These are phyloP conservation scores for Heliangelus exortis DNA, from an alignment of 2,797 vertebrate species.

Conservation along the genomic window DNA sequence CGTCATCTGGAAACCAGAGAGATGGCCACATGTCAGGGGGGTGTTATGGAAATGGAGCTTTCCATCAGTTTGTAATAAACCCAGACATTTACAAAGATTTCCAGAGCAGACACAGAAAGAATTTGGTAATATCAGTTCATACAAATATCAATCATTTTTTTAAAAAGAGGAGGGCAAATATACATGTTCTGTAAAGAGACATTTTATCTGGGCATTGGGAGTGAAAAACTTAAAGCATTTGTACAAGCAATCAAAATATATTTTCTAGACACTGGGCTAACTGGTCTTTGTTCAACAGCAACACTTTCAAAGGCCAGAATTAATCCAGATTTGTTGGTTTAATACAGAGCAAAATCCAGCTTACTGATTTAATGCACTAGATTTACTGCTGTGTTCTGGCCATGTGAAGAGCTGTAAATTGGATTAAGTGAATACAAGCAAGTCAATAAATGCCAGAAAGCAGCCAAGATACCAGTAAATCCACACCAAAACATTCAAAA, in stretches of 20 bases:
- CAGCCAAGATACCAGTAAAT: slow-evolving; percentile 24
- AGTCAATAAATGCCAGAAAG: slow-evolving; percentile 57
- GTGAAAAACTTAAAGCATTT: background rate
- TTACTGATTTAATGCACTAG: slow-evolving; percentile 50
- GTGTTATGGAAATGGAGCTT: background rate
- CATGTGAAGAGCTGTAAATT: slow-evolving; percentile 52
- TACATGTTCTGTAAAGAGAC: background rate
- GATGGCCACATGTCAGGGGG: background rate
- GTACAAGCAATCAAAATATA: background rate
- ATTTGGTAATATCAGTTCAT: background rate
- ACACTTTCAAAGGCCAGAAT: slow-evolving; percentile 6
- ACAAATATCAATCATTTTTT: background rate
- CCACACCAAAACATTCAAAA: slow-evolving; percentile 34
- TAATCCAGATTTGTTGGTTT: slow-evolving; percentile 62
- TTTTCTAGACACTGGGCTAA: slow-evolving; percentile 18
- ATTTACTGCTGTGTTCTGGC: slow-evolving; percentile 44
- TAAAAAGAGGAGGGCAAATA: rapidly evolving
- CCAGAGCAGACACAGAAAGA: background rate
- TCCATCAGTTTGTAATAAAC: background rate
- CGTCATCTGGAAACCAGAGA: background rate
- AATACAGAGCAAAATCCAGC: slow-evolving; percentile 52
- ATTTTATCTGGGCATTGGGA: background rate
- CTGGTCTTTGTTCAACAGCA: slow-evolving; percentile 31
- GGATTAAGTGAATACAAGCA: slow-evolving; percentile 36
- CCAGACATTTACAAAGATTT: background rate